These are phyloP conservation scores for Temnothorax longispinosus DNA, from an alignment of 1,140 invertebrate genomes.

Conservation along the genomic window DNA sequence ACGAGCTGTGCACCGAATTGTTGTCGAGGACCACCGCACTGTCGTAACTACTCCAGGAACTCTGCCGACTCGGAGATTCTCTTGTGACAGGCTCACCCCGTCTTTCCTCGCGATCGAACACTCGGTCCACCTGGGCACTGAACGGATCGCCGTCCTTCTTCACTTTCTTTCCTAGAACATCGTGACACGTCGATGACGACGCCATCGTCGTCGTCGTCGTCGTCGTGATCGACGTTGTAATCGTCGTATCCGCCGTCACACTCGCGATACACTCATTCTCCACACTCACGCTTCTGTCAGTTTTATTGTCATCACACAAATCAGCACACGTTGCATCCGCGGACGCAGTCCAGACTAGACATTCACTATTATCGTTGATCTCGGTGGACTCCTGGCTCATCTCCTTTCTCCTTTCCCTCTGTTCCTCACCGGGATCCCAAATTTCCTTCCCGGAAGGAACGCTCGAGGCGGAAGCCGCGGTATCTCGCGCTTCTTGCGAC, in stretches of 20 bases:
- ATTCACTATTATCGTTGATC: constrained; percentile 77
- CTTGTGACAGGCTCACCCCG: constrained; percentile 77
- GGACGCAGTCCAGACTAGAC: constrained; percentile 86
- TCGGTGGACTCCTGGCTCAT: constrained; percentile 44
- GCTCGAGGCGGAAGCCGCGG: constrained; percentile 68
- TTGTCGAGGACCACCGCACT: constrained; percentile 89
- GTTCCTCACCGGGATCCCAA: constrained; percentile 88
- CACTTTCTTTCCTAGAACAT: constrained; percentile 62
- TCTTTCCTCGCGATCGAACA: constrained; percentile 91
- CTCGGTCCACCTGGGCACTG: constrained; percentile 90
- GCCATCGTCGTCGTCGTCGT: background rate
- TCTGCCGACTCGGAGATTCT: constrained; percentile 87
- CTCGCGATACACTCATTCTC: constrained; percentile 68
- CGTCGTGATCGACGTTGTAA: background rate
- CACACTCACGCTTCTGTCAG: constrained; percentile 65
- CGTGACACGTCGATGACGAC: constrained; percentile 49
- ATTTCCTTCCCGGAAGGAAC: constrained; percentile 86
- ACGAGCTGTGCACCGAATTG: constrained; percentile 92
- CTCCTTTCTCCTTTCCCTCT: constrained; percentile 53
- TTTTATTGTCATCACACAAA: constrained; percentile 70
- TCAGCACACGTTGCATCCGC: constrained; percentile 81
- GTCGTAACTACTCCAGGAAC: constrained; percentile 93
- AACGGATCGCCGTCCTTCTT: constrained; percentile 88
- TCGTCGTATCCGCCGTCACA: constrained; percentile 37
- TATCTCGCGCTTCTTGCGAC: constrained; percentile 56